A percentile compares a stretch with the other conserved stretches of the same genome.
phyloP scores from a whole-genome alignment of 2,888 invertebrate genomes.

The Latrodectus elegans region DNA sequence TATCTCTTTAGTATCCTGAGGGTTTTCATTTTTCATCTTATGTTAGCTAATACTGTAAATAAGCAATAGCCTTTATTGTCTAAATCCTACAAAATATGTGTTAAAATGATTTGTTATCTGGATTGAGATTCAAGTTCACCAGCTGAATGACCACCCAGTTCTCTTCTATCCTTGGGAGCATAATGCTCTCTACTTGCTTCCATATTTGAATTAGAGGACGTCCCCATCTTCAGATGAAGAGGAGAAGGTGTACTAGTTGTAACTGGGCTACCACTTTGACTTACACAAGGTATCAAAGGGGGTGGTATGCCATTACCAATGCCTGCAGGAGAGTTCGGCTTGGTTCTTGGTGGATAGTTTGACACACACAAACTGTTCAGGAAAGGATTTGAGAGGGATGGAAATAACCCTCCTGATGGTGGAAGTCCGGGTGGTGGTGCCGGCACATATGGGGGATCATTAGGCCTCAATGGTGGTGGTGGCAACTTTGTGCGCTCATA shows the following conservation, averaged over 20 bases:
- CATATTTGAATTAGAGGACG: slow-evolving; percentile 20
- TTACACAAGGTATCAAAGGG: slow-evolving; percentile 47
- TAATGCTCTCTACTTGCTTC: slow-evolving; percentile 49
- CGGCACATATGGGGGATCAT: slow-evolving; percentile 45
- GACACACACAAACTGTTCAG: slow-evolving; percentile 58
- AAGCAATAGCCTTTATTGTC: slow-evolving; percentile 23
- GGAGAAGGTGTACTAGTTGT: slow-evolving; percentile 48
- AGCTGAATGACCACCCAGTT: slow-evolving; percentile 28
- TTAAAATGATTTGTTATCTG: slow-evolving; percentile 54
- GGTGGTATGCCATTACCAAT: slow-evolving; percentile 52
- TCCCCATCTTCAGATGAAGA: slow-evolving; percentile 41
- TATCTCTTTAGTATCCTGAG: slow-evolving; percentile 14
- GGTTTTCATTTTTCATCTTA: slow-evolving; percentile 36
- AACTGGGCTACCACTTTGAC: slow-evolving; percentile 39
- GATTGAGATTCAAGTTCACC: slow-evolving; percentile 67
- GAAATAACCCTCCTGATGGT: slow-evolving; percentile 43
- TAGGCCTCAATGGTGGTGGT: slow-evolving; percentile 54
- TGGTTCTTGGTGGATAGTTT: slow-evolving; percentile 29
- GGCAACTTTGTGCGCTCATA: slow-evolving; percentile 47
- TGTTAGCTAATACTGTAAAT: slow-evolving; percentile 61
- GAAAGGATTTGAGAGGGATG: slow-evolving; percentile 45
- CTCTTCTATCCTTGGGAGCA: slow-evolving; percentile 35
- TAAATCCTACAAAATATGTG: slow-evolving; percentile 41
- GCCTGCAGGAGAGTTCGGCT: slow-evolving; percentile 33
- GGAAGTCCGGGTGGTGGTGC: slow-evolving; percentile 43